phyloP scores from a whole-genome alignment of 1,140 invertebrate species.

The Pemphigus obesinymphae region DNA sequence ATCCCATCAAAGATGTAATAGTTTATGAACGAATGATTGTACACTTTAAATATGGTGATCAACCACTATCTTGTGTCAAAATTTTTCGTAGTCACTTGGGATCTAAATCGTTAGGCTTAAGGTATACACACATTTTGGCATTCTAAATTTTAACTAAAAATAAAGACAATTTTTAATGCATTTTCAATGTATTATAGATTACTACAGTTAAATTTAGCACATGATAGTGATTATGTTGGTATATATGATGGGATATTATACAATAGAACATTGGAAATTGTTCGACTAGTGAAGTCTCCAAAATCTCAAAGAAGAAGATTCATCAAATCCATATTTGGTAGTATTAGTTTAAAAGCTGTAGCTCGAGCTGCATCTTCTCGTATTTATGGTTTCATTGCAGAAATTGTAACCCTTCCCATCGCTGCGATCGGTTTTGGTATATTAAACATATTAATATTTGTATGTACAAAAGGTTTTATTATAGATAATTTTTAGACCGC shows the following conservation, averaged over 20 bases:
- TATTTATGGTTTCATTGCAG: constrained; percentile 94
- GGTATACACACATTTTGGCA: constrained; percentile 50
- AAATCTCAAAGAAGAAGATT: constrained; percentile 67
- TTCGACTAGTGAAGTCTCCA: constrained; percentile 58
- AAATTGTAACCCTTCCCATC: constrained; percentile 90
- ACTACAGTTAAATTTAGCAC: constrained; percentile 89
- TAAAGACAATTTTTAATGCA: neutral
- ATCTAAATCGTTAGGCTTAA: constrained; percentile 81
- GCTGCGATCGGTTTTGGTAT: constrained; percentile 83
- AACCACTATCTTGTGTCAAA: constrained; percentile 95
- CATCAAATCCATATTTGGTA: constrained; percentile 69
- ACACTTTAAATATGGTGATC: constrained; percentile 97
- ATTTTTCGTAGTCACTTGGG: constrained; percentile 82
- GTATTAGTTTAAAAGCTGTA: constrained; percentile 85
- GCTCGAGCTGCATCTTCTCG: constrained; percentile 83
- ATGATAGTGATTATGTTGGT: constrained; percentile 83
- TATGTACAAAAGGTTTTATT: neutral
- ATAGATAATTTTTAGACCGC: constrained; percentile 64
- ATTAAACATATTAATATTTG: constrained; percentile 48
- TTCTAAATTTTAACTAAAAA: neutral
- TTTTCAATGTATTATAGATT: constrained; percentile 55
- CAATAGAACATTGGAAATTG: constrained; percentile 63
- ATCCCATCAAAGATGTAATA: constrained; percentile 83
- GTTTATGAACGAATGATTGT: constrained; percentile 86
- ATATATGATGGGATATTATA: constrained; percentile 92